Percentiles rank a stretch among this genome's conserved stretches.
phyloP scores from a whole-genome alignment of 2,113 vertebrate genomes.

The Phalacrocorax pelagicus region DNA sequence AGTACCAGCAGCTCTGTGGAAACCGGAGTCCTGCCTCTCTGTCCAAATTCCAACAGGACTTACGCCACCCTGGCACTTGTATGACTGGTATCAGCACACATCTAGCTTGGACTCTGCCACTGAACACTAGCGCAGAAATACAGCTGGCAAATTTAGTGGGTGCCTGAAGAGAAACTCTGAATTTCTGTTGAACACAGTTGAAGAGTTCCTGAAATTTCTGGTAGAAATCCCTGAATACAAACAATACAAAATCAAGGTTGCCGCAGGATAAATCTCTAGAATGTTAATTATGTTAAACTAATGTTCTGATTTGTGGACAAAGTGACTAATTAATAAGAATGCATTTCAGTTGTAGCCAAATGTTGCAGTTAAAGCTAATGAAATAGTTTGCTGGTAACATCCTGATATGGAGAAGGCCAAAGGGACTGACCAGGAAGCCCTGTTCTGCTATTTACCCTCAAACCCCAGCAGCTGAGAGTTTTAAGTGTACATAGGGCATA shows the following conservation, averaged over 20 bases:
- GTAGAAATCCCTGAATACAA: slow-evolving; percentile 8
- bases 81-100: not conserved
- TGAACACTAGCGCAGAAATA: not conserved
- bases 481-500: not conserved
- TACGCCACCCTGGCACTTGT: not conserved
- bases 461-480: not conserved
- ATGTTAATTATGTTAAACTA: slow-evolving; percentile 14
- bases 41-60: not conserved
- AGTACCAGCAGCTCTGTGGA: not conserved
- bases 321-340: slow-evolving; percentile 3
- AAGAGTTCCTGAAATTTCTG: slow-evolving; percentile 21
- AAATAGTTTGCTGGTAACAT: slow-evolving; percentile 23
- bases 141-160: not conserved
- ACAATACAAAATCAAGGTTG: not conserved
- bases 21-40: not conserved
- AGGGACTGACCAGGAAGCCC: not conserved
- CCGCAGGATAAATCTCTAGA: slow-evolving; percentile 2
- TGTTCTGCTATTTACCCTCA: not conserved
- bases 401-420: not conserved
- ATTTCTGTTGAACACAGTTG: not conserved
- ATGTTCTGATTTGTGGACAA: not conserved
- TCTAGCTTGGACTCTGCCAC: not conserved
- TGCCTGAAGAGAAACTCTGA: not conserved
- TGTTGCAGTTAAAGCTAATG: not conserved
- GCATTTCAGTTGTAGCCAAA: not conserved